Conservation (phyloP, 2,888 invertebrate species). For the Argyresthia albistria region DNA sequence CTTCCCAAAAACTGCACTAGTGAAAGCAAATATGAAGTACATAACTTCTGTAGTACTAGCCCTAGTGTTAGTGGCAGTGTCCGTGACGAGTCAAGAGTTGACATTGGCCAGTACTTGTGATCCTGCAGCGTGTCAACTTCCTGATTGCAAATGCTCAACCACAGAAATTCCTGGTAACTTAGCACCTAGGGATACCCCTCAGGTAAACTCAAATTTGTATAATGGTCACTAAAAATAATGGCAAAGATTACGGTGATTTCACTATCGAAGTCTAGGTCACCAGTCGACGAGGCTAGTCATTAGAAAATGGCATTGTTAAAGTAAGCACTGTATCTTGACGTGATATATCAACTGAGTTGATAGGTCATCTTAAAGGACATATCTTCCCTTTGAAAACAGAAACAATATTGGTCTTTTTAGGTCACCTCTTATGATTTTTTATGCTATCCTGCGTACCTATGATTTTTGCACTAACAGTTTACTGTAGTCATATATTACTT, state of each 20-base stretch:
- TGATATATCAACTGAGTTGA: not conserved
- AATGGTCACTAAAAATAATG: no score
- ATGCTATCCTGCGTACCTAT: no score
- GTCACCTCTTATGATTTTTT: no score
- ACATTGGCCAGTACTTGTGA: slow-evolving; percentile 38
- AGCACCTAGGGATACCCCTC: slow-evolving; percentile 51
- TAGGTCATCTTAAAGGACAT: not conserved
- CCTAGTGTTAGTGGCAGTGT: not conserved
- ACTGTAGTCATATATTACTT: not conserved
- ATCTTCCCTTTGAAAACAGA: no score
- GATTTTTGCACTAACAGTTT: not conserved
- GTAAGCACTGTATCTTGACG: not conserved
- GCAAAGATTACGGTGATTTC: not conserved
- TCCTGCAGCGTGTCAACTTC: slow-evolving; percentile 50
- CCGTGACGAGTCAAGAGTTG: slow-evolving; percentile 19
- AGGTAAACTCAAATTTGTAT: slow-evolving; percentile 54
- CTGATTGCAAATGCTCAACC: slow-evolving; percentile 67
- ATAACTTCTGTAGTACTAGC: not conserved
- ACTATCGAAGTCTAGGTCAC: not conserved
- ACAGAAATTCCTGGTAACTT: slow-evolving; percentile 59
- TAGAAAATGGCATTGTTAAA: not conserved
- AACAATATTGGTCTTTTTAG: no score
- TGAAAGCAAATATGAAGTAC: no score
- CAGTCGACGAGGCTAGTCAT: not conserved
- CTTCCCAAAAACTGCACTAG: no score